Evolutionary conservation across 2,113 vertebrate species (phyloP), one percentile per base, ranked within the genome.

Genomic region (Scomber colias): DNA sequence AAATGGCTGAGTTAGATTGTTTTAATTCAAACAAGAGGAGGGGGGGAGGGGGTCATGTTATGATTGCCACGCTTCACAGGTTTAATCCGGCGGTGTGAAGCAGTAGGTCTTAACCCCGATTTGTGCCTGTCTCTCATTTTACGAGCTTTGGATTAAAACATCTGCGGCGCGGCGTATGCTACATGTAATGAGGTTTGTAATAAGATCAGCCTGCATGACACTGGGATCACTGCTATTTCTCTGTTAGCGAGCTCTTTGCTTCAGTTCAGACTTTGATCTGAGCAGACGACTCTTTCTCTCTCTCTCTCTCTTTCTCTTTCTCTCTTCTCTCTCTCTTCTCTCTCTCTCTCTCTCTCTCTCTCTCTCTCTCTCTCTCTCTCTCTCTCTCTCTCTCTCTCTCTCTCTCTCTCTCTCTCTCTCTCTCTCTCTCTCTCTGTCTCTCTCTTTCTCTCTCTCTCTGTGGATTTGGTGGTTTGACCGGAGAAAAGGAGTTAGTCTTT

Each of bases 101-200:
- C 72, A 4, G 82, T 55, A 45, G 79, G 85, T 83, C 88, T 69
- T 73, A 61, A 87, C 88, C 88, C 85, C 27, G 66, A 87, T 81
- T 81, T 85, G 85, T 67, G 77, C 72, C 61, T 63, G 72, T 74
- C 75, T 71, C 45, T 78, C 63, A 31, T 56, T 79, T 76, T 40
- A 75, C 27, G 74, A 68, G 69, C 7, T 31, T 66, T 68, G 71
- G 75, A 80, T 84, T 90, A 68, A 86, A 84, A 77, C 71, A 67
- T 82, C 65, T 82, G 55, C 67, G 69, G 24, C 35, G 74, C 76
- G 67, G 77, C 51, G 66, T 87, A 56, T 62, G 56, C 55, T 44
- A 16, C 71, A 19, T 8, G 40, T 79, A 84, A 88, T 75, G 83
- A 88, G 77, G 84, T 85, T 76, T 74, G 49, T 79, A 84, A 82